These are phyloP conservation scores for Lagorchestes hirsutus DNA, from an alignment of 2,797 vertebrate genomes.

Conservation along the genomic window DNA sequence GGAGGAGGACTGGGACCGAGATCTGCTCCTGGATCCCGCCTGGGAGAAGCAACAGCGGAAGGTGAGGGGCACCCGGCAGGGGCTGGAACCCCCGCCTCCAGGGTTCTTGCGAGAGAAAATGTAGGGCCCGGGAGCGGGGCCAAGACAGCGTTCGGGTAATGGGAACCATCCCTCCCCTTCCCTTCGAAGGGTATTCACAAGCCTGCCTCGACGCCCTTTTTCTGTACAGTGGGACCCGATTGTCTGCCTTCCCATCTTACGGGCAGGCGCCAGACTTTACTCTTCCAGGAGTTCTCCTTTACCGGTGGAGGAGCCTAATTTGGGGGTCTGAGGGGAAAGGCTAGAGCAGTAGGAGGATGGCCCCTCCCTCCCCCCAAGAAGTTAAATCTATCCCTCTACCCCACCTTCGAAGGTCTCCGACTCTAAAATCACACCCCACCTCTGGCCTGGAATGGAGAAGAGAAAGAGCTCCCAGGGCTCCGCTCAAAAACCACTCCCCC, in stretches of 20 bases:
- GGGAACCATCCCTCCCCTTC: not conserved
- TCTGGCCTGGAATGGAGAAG: constrained; percentile 27
- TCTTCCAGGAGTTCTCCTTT: constrained; percentile 21
- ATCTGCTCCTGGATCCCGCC: constrained; percentile 94
- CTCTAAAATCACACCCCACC: constrained; percentile 29
- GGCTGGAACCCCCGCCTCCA: constrained; percentile 48
- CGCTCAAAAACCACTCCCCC: not conserved
- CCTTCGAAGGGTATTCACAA: not conserved
- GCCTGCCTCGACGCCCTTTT: not conserved
- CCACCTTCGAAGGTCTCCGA: not conserved
- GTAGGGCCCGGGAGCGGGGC: not conserved
- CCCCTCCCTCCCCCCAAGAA: constrained; percentile 77
- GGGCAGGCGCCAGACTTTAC: not conserved
- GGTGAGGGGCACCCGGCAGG: constrained; percentile 84
- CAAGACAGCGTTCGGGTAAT: not conserved
- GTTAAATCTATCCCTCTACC: not conserved
- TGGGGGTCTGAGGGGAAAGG: not conserved
- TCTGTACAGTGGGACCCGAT: not conserved
- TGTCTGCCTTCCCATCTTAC: constrained; percentile 14
- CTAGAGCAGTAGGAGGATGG: no score
- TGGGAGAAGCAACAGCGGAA: constrained; percentile 98
- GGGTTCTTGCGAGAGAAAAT: not conserved
- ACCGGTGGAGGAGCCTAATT: not conserved
- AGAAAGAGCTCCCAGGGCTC: constrained; percentile 65
- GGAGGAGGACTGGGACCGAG: constrained; percentile 94